A percentile compares a stretch with the other conserved stretches of the same genome.
phyloP scores from a whole-genome alignment of 2,113 vertebrate genomes.

The Strix aluco region DNA sequence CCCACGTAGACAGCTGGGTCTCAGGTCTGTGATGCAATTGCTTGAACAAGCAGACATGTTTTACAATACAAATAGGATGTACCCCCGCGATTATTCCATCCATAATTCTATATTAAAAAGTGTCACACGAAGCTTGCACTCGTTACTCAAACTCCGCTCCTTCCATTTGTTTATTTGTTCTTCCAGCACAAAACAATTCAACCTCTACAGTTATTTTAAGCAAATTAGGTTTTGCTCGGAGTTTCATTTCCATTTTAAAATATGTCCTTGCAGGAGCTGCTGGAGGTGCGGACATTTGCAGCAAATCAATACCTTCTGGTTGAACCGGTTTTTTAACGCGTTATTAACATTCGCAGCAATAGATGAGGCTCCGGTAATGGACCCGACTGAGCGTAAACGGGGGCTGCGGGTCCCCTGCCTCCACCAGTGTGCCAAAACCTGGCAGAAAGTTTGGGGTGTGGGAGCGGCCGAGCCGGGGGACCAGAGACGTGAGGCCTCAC shows the following conservation, averaged over 20 bases:
- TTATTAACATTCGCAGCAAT: background rate
- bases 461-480: background rate
- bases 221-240: conserved; percentile 18
- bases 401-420: background rate
- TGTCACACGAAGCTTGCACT: background rate
- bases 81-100: background rate
- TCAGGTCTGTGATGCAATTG: background rate
- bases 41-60: background rate
- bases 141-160: conserved; percentile 41
- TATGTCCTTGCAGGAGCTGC: background rate
- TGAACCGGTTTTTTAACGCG: background rate
- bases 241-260: conserved; percentile 60
- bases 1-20: background rate
- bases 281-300: background rate
- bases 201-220: conserved; percentile 51
- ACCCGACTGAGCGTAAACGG: background rate
- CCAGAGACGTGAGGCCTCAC: rapidly evolving
- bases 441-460: background rate
- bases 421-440: background rate
- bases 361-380: background rate
- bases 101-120: conserved; percentile 39
- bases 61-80: background rate
- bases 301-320: background rate
- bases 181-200: conserved; percentile 36
- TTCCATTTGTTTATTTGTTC: conserved; percentile 26